These are phyloP conservation scores for Schizaphis graminum DNA, from an alignment of 2,888 invertebrate species.

Conservation along the genomic window DNA sequence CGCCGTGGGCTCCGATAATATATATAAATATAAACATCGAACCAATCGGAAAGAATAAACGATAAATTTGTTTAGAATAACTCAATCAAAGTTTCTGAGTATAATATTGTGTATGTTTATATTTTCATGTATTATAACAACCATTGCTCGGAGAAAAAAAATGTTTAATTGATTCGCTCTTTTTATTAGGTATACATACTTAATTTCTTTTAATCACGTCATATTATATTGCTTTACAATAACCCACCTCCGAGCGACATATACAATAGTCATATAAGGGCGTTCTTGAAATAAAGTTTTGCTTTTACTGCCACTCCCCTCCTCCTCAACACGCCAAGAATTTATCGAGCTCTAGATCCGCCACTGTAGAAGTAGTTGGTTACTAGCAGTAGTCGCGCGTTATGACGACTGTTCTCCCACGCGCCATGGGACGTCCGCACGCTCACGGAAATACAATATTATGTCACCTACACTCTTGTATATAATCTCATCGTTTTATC, in stretches of 20 bases:
- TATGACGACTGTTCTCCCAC: slow-evolving; percentile 37
- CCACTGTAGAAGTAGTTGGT: not conserved
- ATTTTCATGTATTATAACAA: not conserved
- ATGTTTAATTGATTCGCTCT: not conserved
- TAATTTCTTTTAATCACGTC: not conserved
- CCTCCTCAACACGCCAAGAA: not conserved
- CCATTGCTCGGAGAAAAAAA: not conserved
- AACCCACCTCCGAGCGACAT: not conserved
- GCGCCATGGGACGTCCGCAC: slow-evolving; percentile 41
- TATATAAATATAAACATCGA: not conserved
- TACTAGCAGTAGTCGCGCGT: not conserved
- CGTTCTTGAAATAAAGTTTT: not conserved
- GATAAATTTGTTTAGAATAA: not conserved
- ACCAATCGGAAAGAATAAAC: not conserved
- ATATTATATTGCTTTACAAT: not conserved
- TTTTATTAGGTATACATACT: not conserved
- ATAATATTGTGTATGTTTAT: not conserved
- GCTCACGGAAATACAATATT: not conserved
- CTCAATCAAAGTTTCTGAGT: not conserved
- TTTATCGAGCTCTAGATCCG: not conserved
- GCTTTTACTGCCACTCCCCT: not conserved
- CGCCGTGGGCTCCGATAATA: not conserved
- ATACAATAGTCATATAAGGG: not conserved
- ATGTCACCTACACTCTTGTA: slow-evolving; percentile 29
- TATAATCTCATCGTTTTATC: not conserved